phyloP scores from a whole-genome alignment of 2,797 vertebrate species.

The Toxotes lorentzi region DNA sequence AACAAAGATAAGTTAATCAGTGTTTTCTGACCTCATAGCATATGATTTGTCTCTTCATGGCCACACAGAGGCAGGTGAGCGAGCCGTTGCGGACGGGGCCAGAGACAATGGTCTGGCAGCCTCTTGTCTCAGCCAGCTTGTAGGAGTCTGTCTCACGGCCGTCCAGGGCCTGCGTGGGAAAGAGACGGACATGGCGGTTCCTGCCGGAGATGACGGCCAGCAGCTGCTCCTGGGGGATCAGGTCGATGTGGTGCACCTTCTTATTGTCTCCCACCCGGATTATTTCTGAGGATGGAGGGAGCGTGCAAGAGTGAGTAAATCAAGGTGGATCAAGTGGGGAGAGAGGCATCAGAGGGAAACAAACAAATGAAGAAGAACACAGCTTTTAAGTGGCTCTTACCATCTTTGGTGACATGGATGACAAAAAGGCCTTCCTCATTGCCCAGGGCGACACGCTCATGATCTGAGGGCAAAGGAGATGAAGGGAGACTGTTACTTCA shows the following conservation, averaged over 20 bases:
- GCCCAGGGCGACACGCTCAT: conserved; percentile 96
- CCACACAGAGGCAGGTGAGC: conserved; percentile 94
- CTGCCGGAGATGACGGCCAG: conserved; percentile 97
- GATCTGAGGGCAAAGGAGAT: conserved; percentile 85
- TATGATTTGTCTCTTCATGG: conserved; percentile 96
- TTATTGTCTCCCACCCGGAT: conserved; percentile 97
- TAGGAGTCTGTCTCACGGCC: conserved; percentile 94
- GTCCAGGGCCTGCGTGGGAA: conserved; percentile 91
- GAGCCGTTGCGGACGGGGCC: conserved; percentile 89
- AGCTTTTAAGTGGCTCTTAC: conserved; percentile 81
- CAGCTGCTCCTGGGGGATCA: conserved; percentile 94
- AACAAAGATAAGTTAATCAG: background rate
- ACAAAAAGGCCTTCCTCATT: conserved; percentile 98
- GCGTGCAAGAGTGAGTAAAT: no score
- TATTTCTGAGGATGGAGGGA: conserved; percentile 87
- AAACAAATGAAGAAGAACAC: background rate
- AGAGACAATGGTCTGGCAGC: conserved; percentile 93
- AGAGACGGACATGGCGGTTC: conserved; percentile 96
- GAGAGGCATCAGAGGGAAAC: background rate
- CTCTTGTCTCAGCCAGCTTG: conserved; percentile 95
- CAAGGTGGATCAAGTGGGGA: background rate
- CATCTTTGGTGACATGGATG: conserved; percentile 98
- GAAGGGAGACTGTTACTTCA: background rate
- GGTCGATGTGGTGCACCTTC: conserved; percentile 96
- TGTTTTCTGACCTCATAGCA: conserved; percentile 89